Evolutionary conservation across 2,797 vertebrate species (phyloP), one percentile per base, ranked within the genome.

Genomic region (Bovichtus diacanthus): DNA sequence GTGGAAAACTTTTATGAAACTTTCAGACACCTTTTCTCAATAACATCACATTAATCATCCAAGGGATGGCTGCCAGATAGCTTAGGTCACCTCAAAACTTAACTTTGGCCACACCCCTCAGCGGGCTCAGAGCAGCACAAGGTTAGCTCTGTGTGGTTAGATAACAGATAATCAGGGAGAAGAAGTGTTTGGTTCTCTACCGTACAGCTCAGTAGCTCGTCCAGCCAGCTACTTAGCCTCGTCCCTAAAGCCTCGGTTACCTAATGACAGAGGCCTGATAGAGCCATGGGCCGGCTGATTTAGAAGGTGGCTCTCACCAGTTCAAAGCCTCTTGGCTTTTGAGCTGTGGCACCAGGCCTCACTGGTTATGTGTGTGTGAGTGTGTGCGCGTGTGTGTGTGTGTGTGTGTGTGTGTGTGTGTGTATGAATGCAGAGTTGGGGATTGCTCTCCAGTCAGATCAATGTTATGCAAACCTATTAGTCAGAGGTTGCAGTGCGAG

Each of bases 141-240:
- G 82, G 59, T 79, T 80, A 68, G 49, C 68, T 43, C 64, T 64
- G 56, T 76, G 79, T 47, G 38, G 74, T 95, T 95, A 94, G 87
- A 88, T 94, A 95, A 95, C 71, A 90, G 90, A 91, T 95, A 90
- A 94, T 94, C 93, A 90, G 80, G 23, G 44, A 78, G 82, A 88
- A 77, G 75, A 81, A 69, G 74, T 55, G 78, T 82, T 58, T 78
- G 81, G 61, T 77, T 66, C 74, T 92, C 74, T 71, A 31, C 72
- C 70, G 70, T 73, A 65, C 72, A 70, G 56, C 63, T 82, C 82
- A 75, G 70, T 59, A 60, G 67, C 74, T 78, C 77, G 85, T 75
- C 46, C 85, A 54, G 70, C 78, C 76, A 19, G 71, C 89, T 87
- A 88, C 90, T 92, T 92, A 90, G 84, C 86, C 44, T 67, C 0